Evolutionary conservation across 2,888 invertebrate species (phyloP), one percentile per base, ranked within the genome.

Genomic region (Camponotus fellah): DNA sequence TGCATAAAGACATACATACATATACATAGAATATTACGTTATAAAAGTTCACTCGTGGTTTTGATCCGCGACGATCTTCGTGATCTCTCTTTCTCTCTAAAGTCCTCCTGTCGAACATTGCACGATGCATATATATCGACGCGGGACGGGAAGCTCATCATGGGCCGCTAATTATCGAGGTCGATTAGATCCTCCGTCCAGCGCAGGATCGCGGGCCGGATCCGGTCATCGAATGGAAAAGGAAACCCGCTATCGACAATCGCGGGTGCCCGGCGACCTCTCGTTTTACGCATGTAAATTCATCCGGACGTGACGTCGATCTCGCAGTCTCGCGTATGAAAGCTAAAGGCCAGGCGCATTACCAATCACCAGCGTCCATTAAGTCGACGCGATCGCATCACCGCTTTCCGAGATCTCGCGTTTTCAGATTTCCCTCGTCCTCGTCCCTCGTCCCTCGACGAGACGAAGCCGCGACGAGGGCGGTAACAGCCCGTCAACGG

Each of bases 281-380:
- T 92, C 92, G 92, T 92, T 94, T 92, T 91, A 93, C 92, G 92
- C 92, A 92, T 94, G 92, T 93, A 94, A 93, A 94, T 94, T 94
- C 93, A 92, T 93, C 93, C 94, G 94, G 94, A 94, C 92, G 93
- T 94, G 94, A 94, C 94, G 94, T 92, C 91, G 90, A 2, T 88
- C 86, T 89, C 88, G 88, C 85, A 87, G 82, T 69, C 26, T 26
- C 26, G 26, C 83, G 82, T 86, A 88, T 87, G 86, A 89, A 88
- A 91, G 90, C 91, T 92, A 92, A 26, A 93, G 92, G 92, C 92
- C 93, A 92, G 93, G 58, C 40, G 6, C 93, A 91, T 91, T 92
- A 92, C 92, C 92, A 93, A 40, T 93, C 26, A 26, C 93, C 92
- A 93, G 88, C 88, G 92, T 92, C 92, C 91, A 93, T 93, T 93